phyloP scores from a whole-genome alignment of 2,113 vertebrate genomes.

The Orthonyx spaldingii region DNA sequence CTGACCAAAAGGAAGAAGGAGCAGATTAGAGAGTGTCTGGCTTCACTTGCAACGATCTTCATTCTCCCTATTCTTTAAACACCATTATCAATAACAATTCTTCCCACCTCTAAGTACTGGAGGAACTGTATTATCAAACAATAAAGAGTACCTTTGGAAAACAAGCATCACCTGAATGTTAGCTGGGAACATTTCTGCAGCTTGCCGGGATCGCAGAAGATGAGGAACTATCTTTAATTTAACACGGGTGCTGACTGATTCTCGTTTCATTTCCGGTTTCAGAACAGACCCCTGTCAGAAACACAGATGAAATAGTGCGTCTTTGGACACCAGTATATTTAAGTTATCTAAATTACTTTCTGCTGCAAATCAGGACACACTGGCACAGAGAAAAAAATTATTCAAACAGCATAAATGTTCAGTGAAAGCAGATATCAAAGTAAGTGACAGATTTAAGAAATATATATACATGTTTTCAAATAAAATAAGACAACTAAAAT shows the following conservation, averaged over 20 bases:
- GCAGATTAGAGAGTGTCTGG: not conserved
- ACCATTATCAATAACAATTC: not conserved
- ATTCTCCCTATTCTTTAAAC: not conserved
- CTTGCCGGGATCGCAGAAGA: conserved; percentile 89
- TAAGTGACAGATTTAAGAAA: not conserved
- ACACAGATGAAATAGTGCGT: not conserved
- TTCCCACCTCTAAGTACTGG: not conserved
- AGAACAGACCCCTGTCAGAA: conserved; percentile 80
- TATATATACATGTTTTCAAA: not conserved
- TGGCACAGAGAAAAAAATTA: not conserved
- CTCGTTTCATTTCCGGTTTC: conserved; percentile 94
- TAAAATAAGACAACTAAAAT: not conserved
- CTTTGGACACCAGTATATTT: not conserved
- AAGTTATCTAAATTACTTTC: not conserved
- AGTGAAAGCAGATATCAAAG: not conserved
- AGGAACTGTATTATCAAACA: not conserved
- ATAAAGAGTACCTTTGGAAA: not conserved
- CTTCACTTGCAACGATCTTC: not conserved
- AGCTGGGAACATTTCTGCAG: conserved; percentile 93
- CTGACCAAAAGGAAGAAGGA: conserved; percentile 66
- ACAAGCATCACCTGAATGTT: conserved; percentile 87
- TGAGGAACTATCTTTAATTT: conserved; percentile 98
- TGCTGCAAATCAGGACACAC: not conserved
- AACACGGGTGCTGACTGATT: conserved; percentile 95
- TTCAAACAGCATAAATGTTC: not conserved